These are phyloP conservation scores for Pomatostomus ruficeps DNA, from an alignment of 2,113 vertebrate genomes.

Conservation along the genomic window DNA sequence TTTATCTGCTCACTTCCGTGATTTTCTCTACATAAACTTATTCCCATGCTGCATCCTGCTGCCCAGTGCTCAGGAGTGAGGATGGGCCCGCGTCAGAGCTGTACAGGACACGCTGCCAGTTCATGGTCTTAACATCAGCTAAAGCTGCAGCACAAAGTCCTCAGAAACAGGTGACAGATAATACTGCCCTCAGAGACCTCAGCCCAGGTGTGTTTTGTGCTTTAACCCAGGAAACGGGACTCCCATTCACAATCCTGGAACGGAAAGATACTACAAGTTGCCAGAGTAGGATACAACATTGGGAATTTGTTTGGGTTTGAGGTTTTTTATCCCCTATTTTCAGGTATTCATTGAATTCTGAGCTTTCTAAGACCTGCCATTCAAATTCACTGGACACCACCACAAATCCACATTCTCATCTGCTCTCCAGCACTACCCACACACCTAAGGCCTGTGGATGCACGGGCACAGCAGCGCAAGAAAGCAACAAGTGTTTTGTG, in stretches of 20 bases:
- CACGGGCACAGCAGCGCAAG: neutral
- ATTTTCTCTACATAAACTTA: neutral
- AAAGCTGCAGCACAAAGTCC: neutral
- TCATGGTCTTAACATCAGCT: neutral
- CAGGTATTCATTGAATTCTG: neutral
- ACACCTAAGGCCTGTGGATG: neutral
- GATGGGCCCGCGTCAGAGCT: neutral
- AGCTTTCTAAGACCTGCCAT: neutral
- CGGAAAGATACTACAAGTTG: neutral
- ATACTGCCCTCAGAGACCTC: neutral
- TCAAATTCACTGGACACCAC: neutral
- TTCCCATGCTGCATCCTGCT: fast-evolving
- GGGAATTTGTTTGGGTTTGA: neutral
- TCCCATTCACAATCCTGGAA: neutral
- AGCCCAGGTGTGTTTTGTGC: neutral
- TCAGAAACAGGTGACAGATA: neutral
- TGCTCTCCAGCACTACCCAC: neutral
- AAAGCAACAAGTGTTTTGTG: neutral
- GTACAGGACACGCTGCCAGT: fast-evolving
- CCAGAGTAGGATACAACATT: fast-evolving
- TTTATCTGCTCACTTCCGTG: neutral
- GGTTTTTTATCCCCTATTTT: neutral
- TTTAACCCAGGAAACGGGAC: neutral
- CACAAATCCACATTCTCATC: neutral
- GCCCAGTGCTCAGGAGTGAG: neutral